Evolutionary conservation across 2,113 vertebrate genomes (phyloP).

Genomic region (Gasterosteus nipponicus): DNA sequence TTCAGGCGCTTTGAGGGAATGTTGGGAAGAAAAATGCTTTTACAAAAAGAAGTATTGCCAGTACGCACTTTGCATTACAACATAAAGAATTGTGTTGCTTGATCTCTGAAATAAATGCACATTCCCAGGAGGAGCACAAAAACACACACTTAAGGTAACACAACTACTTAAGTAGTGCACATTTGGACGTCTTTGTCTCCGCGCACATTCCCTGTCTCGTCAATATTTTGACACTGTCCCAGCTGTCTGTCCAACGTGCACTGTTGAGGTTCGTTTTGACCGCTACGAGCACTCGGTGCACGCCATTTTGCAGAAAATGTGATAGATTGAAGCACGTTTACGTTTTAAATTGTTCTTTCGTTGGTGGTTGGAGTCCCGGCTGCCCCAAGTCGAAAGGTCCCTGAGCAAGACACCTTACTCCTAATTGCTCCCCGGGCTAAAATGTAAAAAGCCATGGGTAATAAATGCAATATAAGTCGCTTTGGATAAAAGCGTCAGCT

Average conservation of each 20-base stretch:
- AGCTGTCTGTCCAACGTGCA: background rate
- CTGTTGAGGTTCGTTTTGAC: no score
- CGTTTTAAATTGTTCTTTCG: background rate
- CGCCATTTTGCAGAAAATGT: background rate
- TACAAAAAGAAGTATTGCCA: background rate
- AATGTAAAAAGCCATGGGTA: no score
- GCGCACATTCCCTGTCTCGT: background rate
- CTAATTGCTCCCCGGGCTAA: no score
- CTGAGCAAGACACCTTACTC: no score
- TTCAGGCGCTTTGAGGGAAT: conserved; percentile 4
- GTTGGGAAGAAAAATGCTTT: conserved; percentile 4
- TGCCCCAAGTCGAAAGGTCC: no score
- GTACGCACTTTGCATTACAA: background rate
- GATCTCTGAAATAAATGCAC: background rate
- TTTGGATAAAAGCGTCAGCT: no score
- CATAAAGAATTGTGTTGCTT: background rate
- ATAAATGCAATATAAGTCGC: no score
- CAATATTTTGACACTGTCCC: background rate
- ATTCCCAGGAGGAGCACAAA: background rate
- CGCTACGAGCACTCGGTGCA: no score
- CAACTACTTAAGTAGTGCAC: background rate
- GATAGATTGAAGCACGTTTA: background rate
- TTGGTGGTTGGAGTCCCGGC: no score
- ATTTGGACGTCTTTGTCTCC: background rate
- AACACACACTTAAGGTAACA: background rate